Percentiles rank a stretch among this genome's conserved stretches.
phyloP scores from a whole-genome alignment of 2,888 invertebrate genomes.

The Drosophila phalerata region DNA sequence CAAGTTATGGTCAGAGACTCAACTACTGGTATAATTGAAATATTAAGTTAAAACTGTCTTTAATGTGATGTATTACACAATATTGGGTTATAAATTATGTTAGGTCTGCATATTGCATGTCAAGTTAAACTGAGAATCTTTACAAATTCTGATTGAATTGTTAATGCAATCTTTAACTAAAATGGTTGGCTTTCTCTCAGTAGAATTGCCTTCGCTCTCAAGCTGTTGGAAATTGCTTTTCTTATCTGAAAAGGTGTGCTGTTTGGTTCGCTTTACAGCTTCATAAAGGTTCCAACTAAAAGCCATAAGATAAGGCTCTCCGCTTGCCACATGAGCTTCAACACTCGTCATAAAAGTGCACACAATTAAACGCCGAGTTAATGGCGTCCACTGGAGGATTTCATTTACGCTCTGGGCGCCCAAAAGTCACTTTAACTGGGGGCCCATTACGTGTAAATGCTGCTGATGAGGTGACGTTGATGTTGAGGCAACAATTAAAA shows the following conservation, averaged over 20 bases:
- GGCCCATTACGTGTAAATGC: conserved; percentile 79
- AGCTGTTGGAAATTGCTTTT: conserved; percentile 24
- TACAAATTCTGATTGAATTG: not conserved
- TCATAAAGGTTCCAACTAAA: conserved; percentile 58
- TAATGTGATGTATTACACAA: not conserved
- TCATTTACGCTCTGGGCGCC: conserved; percentile 40
- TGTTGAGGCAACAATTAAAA: conserved; percentile 72
- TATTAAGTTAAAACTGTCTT: conserved; percentile 19
- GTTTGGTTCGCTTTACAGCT: conserved; percentile 60
- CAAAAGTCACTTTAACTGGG: conserved; percentile 73
- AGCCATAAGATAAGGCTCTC: conserved; percentile 65
- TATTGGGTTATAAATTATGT: conserved; percentile 2
- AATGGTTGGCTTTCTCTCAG: not conserved
- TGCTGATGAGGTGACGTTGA: conserved; percentile 80
- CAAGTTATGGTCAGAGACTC: conserved; percentile 7
- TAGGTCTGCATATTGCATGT: not conserved
- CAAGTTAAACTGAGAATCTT: not conserved
- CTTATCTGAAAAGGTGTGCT: conserved; percentile 60
- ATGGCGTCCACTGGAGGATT: conserved; percentile 67
- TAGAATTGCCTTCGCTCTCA: conserved; percentile 12
- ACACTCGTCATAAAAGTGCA: conserved; percentile 78
- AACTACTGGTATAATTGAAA: conserved; percentile 21
- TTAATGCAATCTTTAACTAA: not conserved
- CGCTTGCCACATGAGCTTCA: conserved; percentile 66
- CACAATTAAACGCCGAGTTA: conserved; percentile 78